Conservation (phyloP, 1,140 invertebrate species). For the Tenebrio molitor region DNA sequence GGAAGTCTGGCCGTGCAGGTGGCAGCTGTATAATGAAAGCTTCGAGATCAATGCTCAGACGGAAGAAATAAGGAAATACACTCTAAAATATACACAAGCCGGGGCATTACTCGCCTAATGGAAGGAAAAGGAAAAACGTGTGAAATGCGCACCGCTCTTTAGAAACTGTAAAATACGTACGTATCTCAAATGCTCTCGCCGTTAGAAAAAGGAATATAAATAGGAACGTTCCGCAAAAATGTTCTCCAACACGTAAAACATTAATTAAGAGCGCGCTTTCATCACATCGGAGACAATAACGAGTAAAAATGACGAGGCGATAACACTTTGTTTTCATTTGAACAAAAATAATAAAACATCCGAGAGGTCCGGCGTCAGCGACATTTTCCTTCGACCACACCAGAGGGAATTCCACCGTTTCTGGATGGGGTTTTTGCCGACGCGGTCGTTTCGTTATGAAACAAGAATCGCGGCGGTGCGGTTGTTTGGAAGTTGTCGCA, state of each 20-base stretch:
- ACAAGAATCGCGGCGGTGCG: constrained; percentile 20
- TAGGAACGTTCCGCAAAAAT: constrained; percentile 23
- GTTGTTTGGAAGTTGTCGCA: constrained; percentile 12
- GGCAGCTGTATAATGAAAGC: constrained; percentile 35
- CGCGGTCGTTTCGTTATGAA: constrained; percentile 12
- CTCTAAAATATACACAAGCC: constrained; percentile 53
- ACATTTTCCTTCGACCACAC: constrained; percentile 23
- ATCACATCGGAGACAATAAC: constrained; percentile 4
- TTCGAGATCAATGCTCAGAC: constrained; percentile 45
- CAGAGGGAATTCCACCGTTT: constrained; percentile 16
- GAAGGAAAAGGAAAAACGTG: constrained; percentile 55
- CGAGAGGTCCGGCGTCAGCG: background rate
- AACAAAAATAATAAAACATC: constrained; percentile 18
- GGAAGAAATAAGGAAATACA: constrained; percentile 55
- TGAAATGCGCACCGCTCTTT: constrained; percentile 48
- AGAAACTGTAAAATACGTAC: constrained; percentile 35
- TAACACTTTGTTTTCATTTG: constrained; percentile 35
- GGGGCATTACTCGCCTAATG: constrained; percentile 52
- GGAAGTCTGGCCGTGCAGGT: constrained; percentile 11
- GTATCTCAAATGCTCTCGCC: constrained; percentile 13
- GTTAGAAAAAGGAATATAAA: constrained; percentile 41
- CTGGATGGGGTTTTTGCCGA: constrained; percentile 16
- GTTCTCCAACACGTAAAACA: constrained; percentile 25
- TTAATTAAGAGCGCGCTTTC: constrained; percentile 38
- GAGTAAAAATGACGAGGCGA: constrained; percentile 13